Conservation (phyloP, 30 jellyfish, hydroid and myxozoan genomes). For the Aurelia aurita complex sp. Pacific region DNA sequence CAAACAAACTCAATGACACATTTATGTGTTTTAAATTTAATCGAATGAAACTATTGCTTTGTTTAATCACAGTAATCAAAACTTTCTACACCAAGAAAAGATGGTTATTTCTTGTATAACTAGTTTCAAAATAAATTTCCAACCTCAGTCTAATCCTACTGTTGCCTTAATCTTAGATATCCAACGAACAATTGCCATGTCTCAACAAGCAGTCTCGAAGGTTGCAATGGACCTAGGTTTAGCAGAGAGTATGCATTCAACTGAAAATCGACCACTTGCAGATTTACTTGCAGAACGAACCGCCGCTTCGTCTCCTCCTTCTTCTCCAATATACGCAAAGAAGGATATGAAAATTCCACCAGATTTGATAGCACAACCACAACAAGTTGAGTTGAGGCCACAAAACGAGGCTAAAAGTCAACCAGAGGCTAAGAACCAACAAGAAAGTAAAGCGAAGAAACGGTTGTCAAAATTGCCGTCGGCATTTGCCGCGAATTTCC, state of each 20-base stretch:
- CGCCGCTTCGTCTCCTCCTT: not conserved
- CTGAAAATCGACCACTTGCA: not conserved
- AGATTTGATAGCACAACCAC: too few species aligned
- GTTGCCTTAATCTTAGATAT: not conserved
- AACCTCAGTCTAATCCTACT: not conserved
- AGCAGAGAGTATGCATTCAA: not conserved
- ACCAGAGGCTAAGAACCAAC: conserved; percentile 2
- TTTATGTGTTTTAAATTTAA: too few species aligned
- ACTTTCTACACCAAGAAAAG: too few species aligned
- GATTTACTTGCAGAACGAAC: too few species aligned
- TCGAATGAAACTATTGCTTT: too few species aligned
- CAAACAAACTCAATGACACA: too few species aligned
- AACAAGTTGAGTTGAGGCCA: too few species aligned
- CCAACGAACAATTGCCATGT: not conserved
- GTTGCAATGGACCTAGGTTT: conserved; percentile 1
- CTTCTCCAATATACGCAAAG: conserved; percentile 8
- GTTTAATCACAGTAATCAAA: too few species aligned
- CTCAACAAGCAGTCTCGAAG: not conserved
- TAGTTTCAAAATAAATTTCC: too few species aligned
- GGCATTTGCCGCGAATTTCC: conserved; percentile 31
- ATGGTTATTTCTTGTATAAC: too few species aligned
- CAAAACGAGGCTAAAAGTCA: not conserved
- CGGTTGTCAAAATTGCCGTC: conserved; percentile 24
- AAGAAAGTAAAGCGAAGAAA: conserved; percentile 19
- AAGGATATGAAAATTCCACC: not conserved